Base-by-base conservation (phyloP, 2,888 invertebrate species). In the Zele albiditarsus region DNA sequence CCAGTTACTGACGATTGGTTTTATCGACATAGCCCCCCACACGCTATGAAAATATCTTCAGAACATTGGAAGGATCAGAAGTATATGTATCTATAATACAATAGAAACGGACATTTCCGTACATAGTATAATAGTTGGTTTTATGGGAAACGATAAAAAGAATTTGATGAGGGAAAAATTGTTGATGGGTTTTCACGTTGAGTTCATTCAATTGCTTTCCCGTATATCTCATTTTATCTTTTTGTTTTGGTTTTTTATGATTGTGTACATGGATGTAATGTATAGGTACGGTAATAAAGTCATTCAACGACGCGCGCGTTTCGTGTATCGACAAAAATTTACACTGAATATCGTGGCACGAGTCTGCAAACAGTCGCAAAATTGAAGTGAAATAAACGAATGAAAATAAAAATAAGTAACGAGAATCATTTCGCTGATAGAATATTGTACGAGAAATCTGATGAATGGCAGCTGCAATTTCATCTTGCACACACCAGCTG, bases 381-480 rank as follows among this genome's bases (percentile, higher is more conserved):
- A 63, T 66, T 42, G 60, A 69, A 58, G 67, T 58, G 53, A 57
- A 63, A 66, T 53, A 72, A 27, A 71, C 71, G 62, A 69, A 77
- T 62, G 49, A 27, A 65, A 72, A 75, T 62, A 70, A 74, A 49
- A 57, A 60, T 58, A 73, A 58, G 23, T 49, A 60, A 74, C 73
- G 75, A 75, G 71, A 73, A 42, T 60, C 33, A 66, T 63, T 27
- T n/a, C 25, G 25, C n/a, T 49, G 53, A 53, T 49, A 68, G 69
- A 72, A 72, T 53, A 53, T 66, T 74, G 75, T 73, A 71, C 42
- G 53, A 67, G 62, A 49, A 71, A 71, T 10, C 46, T 72, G 73
- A 77, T 74, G 77, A 79, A 74, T 80, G 78, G 68, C 80, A 77
- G 77, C 72, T 80, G 77, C 76, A 77, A 80, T 78, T 77, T 63